Evolutionary conservation across 1,140 invertebrate species (phyloP).

Genomic region (Ptiloglossa arizonensis): DNA sequence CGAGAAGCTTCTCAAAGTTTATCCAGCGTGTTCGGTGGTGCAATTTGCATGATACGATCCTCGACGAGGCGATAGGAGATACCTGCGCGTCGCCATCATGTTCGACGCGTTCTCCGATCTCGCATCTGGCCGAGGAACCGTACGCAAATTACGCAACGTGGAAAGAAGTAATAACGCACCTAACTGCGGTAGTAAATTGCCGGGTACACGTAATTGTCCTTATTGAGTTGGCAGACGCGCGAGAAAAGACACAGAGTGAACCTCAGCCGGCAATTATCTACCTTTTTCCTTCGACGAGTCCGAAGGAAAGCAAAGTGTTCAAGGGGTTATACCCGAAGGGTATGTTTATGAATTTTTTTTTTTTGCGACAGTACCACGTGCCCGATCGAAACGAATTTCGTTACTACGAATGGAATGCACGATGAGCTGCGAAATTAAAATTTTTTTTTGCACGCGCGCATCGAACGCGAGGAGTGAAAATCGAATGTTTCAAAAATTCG

Average conservation of each 20-base stretch:
- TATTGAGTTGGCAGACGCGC: background rate
- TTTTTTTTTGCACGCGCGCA: too few species aligned
- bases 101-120: background rate
- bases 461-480: too few species aligned
- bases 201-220: background rate
- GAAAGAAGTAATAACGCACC: background rate
- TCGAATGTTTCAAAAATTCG: too few species aligned
- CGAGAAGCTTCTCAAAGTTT: background rate
- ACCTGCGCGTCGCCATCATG: background rate
- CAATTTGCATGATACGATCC: conserved; percentile 16
- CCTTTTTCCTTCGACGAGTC: background rate
- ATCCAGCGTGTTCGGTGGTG: background rate
- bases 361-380: too few species aligned
- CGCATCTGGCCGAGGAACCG: background rate
- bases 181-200: background rate
- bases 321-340: background rate
- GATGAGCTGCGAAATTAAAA: too few species aligned
- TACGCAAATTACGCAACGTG: background rate
- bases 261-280: background rate
- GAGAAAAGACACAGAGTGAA: background rate
- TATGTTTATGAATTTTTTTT: too few species aligned
- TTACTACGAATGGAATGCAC: too few species aligned
- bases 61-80: background rate
- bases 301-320: background rate
- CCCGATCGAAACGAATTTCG: background rate